phyloP scores from a whole-genome alignment of 2,888 invertebrate genomes.

The Thumatha senex region DNA sequence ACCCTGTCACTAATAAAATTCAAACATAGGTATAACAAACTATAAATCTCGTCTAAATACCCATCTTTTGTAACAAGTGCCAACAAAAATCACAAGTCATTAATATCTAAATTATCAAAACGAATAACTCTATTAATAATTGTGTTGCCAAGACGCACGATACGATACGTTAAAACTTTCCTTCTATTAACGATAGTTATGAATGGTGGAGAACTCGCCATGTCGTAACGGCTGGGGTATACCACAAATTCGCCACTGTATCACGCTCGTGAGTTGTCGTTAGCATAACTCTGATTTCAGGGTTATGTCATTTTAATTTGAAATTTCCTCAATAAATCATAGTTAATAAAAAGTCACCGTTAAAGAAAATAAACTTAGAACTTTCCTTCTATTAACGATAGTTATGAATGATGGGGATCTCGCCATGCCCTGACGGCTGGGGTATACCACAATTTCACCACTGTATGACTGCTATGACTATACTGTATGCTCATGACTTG shows the following conservation, averaged over 20 bases:
- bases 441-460: constrained; percentile 27
- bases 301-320: constrained; percentile 7
- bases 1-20: no score
- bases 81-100: constrained; percentile 4
- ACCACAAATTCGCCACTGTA: constrained; percentile 35
- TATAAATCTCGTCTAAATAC: background rate
- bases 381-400: constrained; percentile 24
- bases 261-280: constrained; percentile 42
- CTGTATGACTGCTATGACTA: no score
- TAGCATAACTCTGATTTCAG: constrained; percentile 11
- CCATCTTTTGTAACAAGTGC: background rate
- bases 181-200: constrained; percentile 23
- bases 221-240: constrained; percentile 10
- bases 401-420: constrained; percentile 23
- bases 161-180: constrained; percentile 29
- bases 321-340: background rate
- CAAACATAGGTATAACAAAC: no score
- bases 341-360: no score
- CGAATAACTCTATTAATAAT: constrained; percentile 21
- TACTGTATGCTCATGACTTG: constrained; percentile 42
- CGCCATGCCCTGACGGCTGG: constrained; percentile 5
- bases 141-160: constrained; percentile 18
- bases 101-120: constrained; percentile 18
- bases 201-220: constrained; percentile 19
- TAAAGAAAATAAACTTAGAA: no score